Conservation (phyloP, 2,113 vertebrate genomes). For the Hypocryptadius cinnamomeus region DNA sequence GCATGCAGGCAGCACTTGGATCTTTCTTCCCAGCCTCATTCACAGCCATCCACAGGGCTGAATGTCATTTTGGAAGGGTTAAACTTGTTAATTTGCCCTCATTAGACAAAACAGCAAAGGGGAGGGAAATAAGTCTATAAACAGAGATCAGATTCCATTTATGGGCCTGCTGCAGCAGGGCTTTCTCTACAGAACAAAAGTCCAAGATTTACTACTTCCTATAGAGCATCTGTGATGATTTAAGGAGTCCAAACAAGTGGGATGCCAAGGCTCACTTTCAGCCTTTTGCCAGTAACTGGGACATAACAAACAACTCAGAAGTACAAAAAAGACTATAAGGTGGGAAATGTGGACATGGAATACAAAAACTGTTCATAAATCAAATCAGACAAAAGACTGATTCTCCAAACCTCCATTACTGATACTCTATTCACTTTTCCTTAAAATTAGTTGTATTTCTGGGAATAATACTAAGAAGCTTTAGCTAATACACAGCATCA, state of each 20-base stretch:
- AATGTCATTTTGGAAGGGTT: background rate
- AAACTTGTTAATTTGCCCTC: background rate
- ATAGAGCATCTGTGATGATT: background rate
- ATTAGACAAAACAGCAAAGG: background rate
- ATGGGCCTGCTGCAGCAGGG: background rate
- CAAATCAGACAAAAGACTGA: background rate
- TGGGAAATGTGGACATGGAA: background rate
- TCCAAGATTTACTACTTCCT: background rate
- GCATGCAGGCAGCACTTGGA: background rate
- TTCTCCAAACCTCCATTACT: background rate
- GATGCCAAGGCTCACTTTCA: background rate
- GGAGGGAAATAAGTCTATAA: background rate
- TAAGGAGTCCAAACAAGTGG: background rate
- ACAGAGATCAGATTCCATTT: background rate
- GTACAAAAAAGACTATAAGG: background rate
- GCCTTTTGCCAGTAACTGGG: background rate
- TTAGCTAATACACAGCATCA: background rate
- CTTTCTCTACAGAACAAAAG: background rate
- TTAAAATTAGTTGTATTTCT: background rate
- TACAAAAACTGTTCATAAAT: background rate
- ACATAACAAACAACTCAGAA: background rate
- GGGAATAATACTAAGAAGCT: background rate
- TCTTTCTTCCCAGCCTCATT: background rate
- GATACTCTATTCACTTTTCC: background rate
- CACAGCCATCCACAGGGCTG: background rate